Base-by-base conservation (phyloP, 2,797 vertebrate species). In the Echeneis naucrates region DNA sequence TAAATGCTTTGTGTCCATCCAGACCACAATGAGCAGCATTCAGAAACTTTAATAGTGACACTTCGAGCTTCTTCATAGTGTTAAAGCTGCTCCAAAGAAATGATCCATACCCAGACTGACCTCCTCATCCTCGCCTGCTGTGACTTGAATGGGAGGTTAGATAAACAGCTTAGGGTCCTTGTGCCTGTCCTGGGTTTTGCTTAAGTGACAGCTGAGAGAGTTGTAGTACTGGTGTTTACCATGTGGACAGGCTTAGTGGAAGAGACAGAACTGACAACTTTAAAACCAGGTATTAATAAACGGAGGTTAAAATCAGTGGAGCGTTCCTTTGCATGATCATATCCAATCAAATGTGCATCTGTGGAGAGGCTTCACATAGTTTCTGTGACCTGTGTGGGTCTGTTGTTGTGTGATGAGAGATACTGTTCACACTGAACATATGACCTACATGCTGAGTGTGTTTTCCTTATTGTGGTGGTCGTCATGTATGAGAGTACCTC, bases 401-500 rank as follows among this genome's bases (percentile, higher is more conserved):
- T 30, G 37, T 47, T 48, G 23, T 26, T 30, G 35, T 51, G n/a
- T 54, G 19, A 19, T 21, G 23, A 33, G 10, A 57, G 1, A 23
- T 3, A 19, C 0, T 4, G 4, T 2, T 11, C 10, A 19, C 35
- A 6, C 52, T 4, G 7, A 1, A 21, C 2, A 19, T 45, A 21
- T 48, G 23, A 32, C 40, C 5, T 19, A 13, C 30, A 33, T 54
- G 38, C n/a, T 10, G 37, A 48, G 40, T 38, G 3, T 59, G 42
- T 47, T 33, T 1, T 45, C 7, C 14, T 61, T 27, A n/a, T 38
- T 57, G 16, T 48, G 32, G 32, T 64, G 51, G 21, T 59, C 17
- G 2, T 52, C 33, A 2, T 52, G 38, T 32, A 11, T 6, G 38
- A 66, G 30, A 47, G 63, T 64, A 84, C 57, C 62, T 77, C 42